Conservation (phyloP, 2,113 vertebrate genomes). For the Psilopsiagon aymara region DNA sequence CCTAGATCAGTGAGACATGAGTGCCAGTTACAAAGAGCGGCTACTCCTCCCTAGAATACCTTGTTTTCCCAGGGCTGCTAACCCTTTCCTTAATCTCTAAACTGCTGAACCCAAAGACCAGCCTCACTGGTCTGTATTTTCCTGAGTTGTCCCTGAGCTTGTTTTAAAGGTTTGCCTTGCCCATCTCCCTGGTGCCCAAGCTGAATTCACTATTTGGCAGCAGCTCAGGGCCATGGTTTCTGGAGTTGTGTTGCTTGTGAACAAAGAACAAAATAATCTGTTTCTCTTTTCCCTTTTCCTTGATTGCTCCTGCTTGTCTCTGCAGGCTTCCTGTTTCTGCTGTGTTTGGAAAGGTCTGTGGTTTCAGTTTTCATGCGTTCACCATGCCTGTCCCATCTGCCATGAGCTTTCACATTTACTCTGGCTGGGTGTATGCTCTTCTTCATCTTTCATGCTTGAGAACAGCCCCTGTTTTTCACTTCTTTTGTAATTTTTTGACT, state of each 20-base stretch:
- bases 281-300: background rate
- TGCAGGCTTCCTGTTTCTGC: background rate
- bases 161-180: background rate
- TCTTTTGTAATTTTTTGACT: background rate
- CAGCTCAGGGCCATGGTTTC: background rate
- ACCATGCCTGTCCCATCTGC: background rate
- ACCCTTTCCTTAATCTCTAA: background rate
- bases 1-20: background rate
- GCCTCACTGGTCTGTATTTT: background rate
- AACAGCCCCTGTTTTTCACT: background rate
- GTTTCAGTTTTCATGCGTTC: background rate
- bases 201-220: background rate
- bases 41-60: background rate
- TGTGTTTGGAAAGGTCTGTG: background rate
- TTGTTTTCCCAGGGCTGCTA: background rate
- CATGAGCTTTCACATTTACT: background rate
- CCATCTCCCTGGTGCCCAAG: background rate
- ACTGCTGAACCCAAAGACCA: accelerated
- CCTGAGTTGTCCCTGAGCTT: background rate
- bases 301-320: background rate
- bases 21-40: background rate
- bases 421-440: background rate
- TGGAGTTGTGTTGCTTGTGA: background rate
- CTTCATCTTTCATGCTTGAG: background rate
- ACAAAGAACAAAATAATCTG: background rate